A percentile compares a stretch with the other conserved stretches of the same genome.
These are phyloP conservation scores for Lysandra bellargus DNA, from an alignment of 2,888 invertebrate genomes.

Conservation along the genomic window DNA sequence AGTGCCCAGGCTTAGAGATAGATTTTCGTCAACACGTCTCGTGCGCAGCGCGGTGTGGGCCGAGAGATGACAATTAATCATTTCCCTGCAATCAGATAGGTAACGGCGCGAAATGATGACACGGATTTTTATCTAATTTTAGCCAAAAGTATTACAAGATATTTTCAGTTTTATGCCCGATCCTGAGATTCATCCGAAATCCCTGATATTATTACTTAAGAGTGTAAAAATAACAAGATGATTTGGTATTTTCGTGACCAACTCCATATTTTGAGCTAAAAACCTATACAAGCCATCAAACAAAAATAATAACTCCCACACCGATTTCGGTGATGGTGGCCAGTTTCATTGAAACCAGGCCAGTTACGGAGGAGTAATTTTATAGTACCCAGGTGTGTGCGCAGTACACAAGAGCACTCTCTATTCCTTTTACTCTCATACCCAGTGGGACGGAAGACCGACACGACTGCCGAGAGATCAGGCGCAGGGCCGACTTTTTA, in stretches of 20 bases:
- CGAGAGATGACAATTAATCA: constrained; percentile 28
- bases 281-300: not conserved
- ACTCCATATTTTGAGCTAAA: not conserved
- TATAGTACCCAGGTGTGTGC: too few relatives aligned
- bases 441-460: too few relatives aligned
- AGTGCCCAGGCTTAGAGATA: not conserved
- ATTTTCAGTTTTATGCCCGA: not conserved
- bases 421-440: too few relatives aligned
- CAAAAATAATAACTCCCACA: too few relatives aligned
- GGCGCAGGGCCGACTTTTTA: too few relatives aligned
- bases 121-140: constrained; percentile 22
- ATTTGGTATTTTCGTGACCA: not conserved
- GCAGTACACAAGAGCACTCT: too few relatives aligned
- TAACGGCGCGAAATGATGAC: constrained; percentile 22
- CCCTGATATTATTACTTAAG: not conserved
- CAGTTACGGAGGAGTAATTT: too few relatives aligned
- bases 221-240: not conserved
- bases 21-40: not conserved
- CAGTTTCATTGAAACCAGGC: too few relatives aligned
- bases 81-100: constrained; percentile 26
- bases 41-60: constrained; percentile 9
- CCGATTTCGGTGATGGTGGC: too few relatives aligned
- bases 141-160: constrained; percentile 1
- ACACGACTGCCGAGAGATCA: too few relatives aligned
- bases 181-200: not conserved